Evolutionary conservation across 2,113 vertebrate species (phyloP).

Genomic region (Miniopterus natalensis): DNA sequence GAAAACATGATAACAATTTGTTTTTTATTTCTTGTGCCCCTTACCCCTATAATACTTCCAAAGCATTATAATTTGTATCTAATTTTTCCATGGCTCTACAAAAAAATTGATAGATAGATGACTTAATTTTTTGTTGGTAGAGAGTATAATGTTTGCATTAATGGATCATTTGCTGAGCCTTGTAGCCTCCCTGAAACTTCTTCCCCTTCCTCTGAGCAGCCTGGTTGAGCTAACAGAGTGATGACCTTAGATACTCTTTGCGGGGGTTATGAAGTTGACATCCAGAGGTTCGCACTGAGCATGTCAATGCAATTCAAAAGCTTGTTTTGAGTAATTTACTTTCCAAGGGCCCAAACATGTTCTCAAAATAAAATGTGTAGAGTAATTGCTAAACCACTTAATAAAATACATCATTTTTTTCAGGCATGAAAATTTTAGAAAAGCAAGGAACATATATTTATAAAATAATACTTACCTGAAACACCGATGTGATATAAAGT

Average conservation of each 20-base stretch:
- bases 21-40: neutral
- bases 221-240: neutral
- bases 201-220: neutral
- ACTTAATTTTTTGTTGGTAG: neutral
- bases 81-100: neutral
- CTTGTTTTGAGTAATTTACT: neutral
- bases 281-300: neutral
- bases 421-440: neutral
- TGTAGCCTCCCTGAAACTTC: neutral
- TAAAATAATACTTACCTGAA: neutral
- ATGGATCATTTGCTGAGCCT: neutral
- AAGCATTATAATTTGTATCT: neutral
- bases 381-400: neutral
- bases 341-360: neutral
- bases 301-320: neutral
- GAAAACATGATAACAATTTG: neutral
- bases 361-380: neutral
- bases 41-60: neutral
- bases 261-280: neutral
- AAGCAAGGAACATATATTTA: neutral
- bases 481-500: neutral
- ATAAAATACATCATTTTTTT: neutral
- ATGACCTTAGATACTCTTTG: neutral
- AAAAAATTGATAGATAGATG: neutral
- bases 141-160: neutral